These are phyloP conservation scores for Corbicula japonica DNA, from an alignment of 2,888 invertebrate species.

Conservation along the genomic window DNA sequence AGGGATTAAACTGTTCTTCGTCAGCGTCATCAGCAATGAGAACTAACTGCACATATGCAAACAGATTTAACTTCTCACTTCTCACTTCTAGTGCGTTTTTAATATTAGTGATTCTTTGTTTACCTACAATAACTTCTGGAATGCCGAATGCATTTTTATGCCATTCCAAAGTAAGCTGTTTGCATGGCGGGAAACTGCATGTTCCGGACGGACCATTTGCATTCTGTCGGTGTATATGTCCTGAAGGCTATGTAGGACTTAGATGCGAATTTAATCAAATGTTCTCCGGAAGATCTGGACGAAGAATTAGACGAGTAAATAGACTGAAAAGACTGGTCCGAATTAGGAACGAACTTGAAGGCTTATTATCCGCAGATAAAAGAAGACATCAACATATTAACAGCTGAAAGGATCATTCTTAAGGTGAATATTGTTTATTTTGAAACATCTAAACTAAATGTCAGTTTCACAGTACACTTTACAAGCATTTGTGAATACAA, in stretches of 20 bases:
- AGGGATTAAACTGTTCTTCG: too few species aligned
- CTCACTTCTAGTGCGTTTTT: too few species aligned
- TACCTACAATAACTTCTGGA: constrained; percentile 13
- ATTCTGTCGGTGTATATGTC: constrained; percentile 66
- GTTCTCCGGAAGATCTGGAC: neutral
- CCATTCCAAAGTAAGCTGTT: constrained; percentile 45
- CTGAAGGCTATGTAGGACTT: constrained; percentile 55
- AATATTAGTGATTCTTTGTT: constrained; percentile 19
- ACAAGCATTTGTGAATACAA: too few species aligned
- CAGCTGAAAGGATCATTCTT: too few species aligned
- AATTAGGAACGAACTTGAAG: constrained; percentile 49
- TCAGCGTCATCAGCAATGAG: too few species aligned
- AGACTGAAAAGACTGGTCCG: constrained; percentile 58
- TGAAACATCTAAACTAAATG: too few species aligned
- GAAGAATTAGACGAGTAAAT: constrained; percentile 47
- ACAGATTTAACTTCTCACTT: too few species aligned
- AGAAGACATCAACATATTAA: constrained; percentile 14
- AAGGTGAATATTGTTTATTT: too few species aligned
- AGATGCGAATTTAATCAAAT: constrained; percentile 61
- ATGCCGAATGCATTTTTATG: constrained; percentile 58
- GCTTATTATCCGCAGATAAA: constrained; percentile 27
- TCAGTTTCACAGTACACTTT: too few species aligned
- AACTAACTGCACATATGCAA: too few species aligned
- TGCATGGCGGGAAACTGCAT: constrained; percentile 59
- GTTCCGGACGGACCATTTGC: constrained; percentile 68